Evolutionary conservation across 2,797 vertebrate species (phyloP).

Genomic region (Vipera ursinii): DNA sequence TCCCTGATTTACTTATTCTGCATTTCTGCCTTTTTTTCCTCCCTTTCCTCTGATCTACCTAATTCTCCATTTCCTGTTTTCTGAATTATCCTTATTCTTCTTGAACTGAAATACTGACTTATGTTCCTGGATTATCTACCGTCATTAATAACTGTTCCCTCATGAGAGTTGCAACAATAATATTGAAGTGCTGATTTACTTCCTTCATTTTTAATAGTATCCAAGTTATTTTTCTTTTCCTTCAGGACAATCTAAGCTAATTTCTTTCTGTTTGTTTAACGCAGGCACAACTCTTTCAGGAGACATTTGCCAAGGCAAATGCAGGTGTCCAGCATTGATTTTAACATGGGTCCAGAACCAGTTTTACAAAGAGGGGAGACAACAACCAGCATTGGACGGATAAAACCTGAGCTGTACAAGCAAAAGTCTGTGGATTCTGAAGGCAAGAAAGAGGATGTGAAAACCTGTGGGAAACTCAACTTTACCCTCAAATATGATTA

Average conservation of each 20-base stretch:
- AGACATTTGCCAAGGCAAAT: conserved; percentile 95
- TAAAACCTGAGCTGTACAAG: conserved; percentile 98
- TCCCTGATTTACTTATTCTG: neutral
- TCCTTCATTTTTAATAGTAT: conserved; percentile 3
- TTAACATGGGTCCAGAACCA: conserved; percentile 82
- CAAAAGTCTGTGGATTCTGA: conserved; percentile 97
- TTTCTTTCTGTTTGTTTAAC: conserved; percentile 49
- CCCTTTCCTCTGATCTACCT: neutral
- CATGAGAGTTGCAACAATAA: conserved; percentile 11
- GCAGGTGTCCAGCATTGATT: conserved; percentile 97
- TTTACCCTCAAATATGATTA: conserved; percentile 91
- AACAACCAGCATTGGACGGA: conserved; percentile 92
- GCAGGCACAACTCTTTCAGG: conserved; percentile 96
- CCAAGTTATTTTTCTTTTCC: conserved; percentile 13
- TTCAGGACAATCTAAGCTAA: conserved; percentile 39
- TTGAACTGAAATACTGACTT: conserved; percentile 13
- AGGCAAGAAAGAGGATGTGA: conserved; percentile 81
- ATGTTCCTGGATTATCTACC: neutral
- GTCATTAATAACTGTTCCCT: conserved; percentile 21
- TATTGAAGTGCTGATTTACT: neutral
- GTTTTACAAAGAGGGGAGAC: conserved; percentile 87
- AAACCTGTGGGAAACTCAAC: conserved; percentile 93
- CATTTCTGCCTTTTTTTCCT: neutral
- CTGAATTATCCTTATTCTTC: neutral
- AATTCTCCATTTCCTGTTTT: neutral